phyloP scores from a whole-genome alignment of 2,113 vertebrate genomes.

The Scomber scombrus region DNA sequence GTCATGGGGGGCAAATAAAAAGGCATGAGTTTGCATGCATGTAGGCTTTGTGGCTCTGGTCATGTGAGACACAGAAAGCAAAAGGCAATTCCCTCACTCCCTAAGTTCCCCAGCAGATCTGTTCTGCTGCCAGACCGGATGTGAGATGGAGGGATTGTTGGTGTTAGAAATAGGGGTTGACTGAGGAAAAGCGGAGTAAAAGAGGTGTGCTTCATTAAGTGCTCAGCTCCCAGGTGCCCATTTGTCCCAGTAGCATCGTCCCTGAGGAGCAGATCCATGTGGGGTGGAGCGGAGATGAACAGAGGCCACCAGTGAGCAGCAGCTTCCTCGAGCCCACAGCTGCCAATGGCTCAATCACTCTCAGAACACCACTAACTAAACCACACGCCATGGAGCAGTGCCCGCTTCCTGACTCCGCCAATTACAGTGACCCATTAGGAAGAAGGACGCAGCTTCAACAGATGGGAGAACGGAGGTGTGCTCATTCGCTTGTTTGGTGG shows the following conservation, averaged over 20 bases:
- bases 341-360: constrained; percentile 81
- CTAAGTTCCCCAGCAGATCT: constrained; percentile 34
- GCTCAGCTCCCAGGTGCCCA: constrained; percentile 60
- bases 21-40: constrained; percentile 70
- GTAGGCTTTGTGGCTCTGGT: constrained; percentile 56
- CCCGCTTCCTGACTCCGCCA: constrained; percentile 82
- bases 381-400: constrained; percentile 73
- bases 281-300: constrained; percentile 54
- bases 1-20: constrained; percentile 76
- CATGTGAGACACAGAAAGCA: constrained; percentile 51
- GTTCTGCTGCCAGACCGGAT: constrained; percentile 63
- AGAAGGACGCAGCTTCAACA: constrained; percentile 76
- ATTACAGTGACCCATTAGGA: constrained; percentile 88
- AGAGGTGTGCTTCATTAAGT: constrained; percentile 65
- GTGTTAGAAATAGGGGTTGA: constrained; percentile 36
- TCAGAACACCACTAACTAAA: constrained; percentile 76
- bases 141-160: constrained; percentile 51
- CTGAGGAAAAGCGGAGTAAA: constrained; percentile 24
- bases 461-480: constrained; percentile 84
- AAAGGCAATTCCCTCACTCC: constrained; percentile 57
- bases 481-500: constrained; percentile 52
- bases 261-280: constrained; percentile 53
- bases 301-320: constrained; percentile 23
- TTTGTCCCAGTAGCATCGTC: constrained; percentile 72
- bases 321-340: constrained; percentile 61